Evolutionary conservation across 2,888 invertebrate species (phyloP).

Genomic region (Pherbina coryleti): DNA sequence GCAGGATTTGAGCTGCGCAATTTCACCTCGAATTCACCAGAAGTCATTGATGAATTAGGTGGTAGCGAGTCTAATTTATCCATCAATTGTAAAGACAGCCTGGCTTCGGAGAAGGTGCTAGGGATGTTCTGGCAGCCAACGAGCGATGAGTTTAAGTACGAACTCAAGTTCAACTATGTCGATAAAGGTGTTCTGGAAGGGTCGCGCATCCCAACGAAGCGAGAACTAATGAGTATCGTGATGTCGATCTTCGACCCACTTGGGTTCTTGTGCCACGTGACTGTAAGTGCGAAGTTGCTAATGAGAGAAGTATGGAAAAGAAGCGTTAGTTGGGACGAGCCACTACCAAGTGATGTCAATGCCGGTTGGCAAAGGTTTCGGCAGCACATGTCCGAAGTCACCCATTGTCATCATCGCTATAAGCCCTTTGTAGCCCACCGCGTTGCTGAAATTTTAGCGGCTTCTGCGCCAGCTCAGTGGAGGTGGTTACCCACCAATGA

Average conservation of each 20-base stretch:
- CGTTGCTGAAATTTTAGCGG: neutral
- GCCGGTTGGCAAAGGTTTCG: neutral
- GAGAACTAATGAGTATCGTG: conserved; percentile 29
- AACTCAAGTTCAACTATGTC: conserved; percentile 34
- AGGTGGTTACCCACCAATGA: conserved; percentile 1
- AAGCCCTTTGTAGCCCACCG: conserved; percentile 11
- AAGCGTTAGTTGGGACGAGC: too few relatives aligned
- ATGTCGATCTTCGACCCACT: conserved; percentile 40
- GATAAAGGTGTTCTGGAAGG: conserved; percentile 20
- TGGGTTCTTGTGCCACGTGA: conserved; percentile 25
- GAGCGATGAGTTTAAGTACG: too few relatives aligned
- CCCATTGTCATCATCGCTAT: neutral
- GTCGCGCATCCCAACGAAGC: neutral
- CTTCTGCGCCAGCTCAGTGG: neutral
- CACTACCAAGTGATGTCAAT: neutral
- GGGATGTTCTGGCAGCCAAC: too few relatives aligned
- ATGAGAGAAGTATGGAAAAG: too few relatives aligned
- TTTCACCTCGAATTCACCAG: too few relatives aligned
- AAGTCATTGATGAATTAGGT: too few relatives aligned
- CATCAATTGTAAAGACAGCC: neutral
- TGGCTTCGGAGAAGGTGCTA: conserved; percentile 31
- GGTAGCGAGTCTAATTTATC: neutral
- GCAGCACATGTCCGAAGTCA: neutral
- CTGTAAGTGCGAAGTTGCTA: conserved; percentile 30
- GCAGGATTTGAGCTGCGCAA: too few relatives aligned